phyloP scores from a whole-genome alignment of 2,797 vertebrate species.

The Cirrhinus molitorella region DNA sequence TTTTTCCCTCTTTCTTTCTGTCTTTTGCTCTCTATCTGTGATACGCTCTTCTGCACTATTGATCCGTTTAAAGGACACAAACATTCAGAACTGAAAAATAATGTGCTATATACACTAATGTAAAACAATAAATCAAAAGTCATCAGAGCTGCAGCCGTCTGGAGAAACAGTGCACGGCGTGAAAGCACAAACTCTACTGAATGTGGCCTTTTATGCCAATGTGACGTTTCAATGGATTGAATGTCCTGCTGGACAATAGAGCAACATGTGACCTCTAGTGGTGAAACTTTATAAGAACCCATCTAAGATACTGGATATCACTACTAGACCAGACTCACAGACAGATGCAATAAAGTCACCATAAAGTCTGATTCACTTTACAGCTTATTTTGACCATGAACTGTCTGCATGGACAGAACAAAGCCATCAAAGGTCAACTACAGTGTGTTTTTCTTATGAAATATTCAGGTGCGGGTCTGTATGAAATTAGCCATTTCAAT shows the following conservation, averaged over 20 bases:
- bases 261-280: conserved; percentile 59
- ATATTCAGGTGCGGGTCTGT: no score
- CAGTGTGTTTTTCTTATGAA: background rate
- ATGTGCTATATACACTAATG: conserved; percentile 14
- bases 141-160: background rate
- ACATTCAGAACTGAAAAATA: conserved; percentile 19
- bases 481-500: no score
- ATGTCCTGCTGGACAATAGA: background rate
- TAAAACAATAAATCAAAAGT: background rate
- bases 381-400: background rate
- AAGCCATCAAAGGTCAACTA: background rate
- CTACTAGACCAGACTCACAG: background rate
- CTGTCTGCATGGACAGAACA: background rate
- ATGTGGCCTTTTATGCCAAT: background rate
- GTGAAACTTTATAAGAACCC: conserved; percentile 37
- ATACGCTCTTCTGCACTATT: background rate
- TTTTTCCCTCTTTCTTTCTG: background rate
- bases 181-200: background rate
- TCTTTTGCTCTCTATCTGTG: conserved; percentile 17
- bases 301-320: background rate
- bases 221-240: background rate
- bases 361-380: background rate
- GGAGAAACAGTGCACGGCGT: background rate
- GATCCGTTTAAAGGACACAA: conserved; percentile 11
- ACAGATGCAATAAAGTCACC: background rate